These are phyloP conservation scores for Scopus umbretta DNA, from an alignment of 2,113 vertebrate species.

Conservation along the genomic window DNA sequence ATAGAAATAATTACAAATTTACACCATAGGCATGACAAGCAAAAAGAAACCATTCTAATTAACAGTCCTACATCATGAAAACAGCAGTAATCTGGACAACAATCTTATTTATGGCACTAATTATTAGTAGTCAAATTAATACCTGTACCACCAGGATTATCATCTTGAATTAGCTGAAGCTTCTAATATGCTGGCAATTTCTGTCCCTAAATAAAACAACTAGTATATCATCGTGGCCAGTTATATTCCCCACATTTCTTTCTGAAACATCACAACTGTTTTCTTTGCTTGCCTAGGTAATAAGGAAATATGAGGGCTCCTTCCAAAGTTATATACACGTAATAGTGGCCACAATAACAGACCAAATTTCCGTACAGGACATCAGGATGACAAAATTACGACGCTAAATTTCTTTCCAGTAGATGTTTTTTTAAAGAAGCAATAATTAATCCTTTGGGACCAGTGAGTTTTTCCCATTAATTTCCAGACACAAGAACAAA, in stretches of 20 bases:
- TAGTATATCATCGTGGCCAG: neutral
- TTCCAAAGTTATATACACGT: neutral
- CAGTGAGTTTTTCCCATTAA: neutral
- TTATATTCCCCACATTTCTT: neutral
- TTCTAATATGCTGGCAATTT: neutral
- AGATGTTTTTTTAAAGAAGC: neutral
- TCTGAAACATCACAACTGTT: neutral
- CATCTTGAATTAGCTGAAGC: neutral
- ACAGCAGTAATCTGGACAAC: neutral
- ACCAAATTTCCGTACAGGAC: neutral
- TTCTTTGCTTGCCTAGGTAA: neutral
- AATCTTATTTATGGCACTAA: neutral
- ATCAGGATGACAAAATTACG: neutral
- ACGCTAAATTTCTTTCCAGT: neutral
- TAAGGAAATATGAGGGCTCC: neutral
- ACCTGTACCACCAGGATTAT: neutral
- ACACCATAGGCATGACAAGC: neutral
- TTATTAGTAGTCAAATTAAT: neutral
- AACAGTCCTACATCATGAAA: neutral
- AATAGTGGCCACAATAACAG: neutral
- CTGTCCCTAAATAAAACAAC: neutral
- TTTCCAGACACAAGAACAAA: neutral
- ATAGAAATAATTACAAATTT: neutral
- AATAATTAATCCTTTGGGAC: neutral
- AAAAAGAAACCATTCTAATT: neutral